A percentile compares a stretch with the other conserved stretches of the same genome.
These are phyloP conservation scores for Drosophila lacteicornis DNA, from an alignment of 1,140 invertebrate species.

Conservation along the genomic window DNA sequence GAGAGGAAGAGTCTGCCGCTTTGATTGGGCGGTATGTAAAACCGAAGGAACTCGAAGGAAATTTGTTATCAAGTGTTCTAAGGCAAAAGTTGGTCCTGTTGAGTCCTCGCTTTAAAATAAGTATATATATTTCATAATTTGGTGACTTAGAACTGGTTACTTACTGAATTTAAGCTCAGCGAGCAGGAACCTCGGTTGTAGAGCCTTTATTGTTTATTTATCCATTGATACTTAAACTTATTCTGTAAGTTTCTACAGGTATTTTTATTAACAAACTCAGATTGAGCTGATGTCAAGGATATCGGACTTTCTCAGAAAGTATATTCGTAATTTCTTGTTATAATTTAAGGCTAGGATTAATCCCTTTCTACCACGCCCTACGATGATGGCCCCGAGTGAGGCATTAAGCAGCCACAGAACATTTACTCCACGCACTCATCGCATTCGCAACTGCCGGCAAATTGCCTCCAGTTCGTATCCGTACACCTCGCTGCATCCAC, in stretches of 20 bases:
- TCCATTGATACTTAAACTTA: too few relatives aligned
- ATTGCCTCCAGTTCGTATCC: conserved; percentile 54
- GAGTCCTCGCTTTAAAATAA: not conserved
- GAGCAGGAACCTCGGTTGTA: not conserved
- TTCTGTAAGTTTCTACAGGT: not conserved
- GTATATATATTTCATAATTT: not conserved
- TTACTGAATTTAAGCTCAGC: too few relatives aligned
- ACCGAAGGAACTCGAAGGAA: conserved; percentile 17
- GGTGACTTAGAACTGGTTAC: not conserved
- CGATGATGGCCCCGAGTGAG: conserved; percentile 26
- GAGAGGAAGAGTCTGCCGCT: not conserved
- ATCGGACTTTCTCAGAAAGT: not conserved
- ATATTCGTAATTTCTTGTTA: conserved; percentile 16
- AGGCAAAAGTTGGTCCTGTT: conserved; percentile 20
- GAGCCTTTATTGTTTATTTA: too few relatives aligned
- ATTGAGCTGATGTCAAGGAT: not conserved
- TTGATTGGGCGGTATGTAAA: conserved; percentile 34
- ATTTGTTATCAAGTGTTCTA: conserved; percentile 21
- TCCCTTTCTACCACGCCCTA: not conserved
- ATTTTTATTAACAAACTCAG: too few relatives aligned
- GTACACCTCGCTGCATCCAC: conserved; percentile 53
- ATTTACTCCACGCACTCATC: conserved; percentile 41
- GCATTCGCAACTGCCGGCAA: conserved; percentile 53
- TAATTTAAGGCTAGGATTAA: conserved; percentile 35
- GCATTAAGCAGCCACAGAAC: conserved; percentile 49